These are phyloP conservation scores for Coecobrya sp. DNA, from an alignment of 2,888 invertebrate species.

Conservation along the genomic window DNA sequence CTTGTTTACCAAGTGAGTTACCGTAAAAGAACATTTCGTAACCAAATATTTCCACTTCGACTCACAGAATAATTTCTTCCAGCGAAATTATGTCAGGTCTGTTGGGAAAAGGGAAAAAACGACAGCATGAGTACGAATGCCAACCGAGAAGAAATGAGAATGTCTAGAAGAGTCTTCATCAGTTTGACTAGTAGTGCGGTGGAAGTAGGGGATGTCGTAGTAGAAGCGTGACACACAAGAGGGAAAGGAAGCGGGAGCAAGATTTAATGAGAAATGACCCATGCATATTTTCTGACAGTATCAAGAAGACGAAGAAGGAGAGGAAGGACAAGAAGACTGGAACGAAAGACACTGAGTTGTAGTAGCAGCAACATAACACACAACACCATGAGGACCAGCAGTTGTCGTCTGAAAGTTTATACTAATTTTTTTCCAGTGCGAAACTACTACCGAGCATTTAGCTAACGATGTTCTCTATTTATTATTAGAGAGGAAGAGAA, in stretches of 20 bases:
- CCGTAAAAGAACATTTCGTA: neutral
- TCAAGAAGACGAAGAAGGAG: constrained; percentile 29
- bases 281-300: constrained; percentile 57
- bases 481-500: constrained; percentile 12
- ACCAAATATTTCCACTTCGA: neutral
- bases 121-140: neutral
- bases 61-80: neutral
- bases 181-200: neutral
- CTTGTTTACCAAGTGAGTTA: neutral
- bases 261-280: constrained; percentile 63
- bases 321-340: constrained; percentile 2
- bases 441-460: neutral
- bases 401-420: constrained; percentile 10
- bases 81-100: constrained; percentile 12
- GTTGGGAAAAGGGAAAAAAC: constrained; percentile 3
- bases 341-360: neutral
- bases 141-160: neutral
- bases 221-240: neutral
- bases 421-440: constrained; percentile 6
- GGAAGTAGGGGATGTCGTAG: neutral
- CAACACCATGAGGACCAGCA: neutral
- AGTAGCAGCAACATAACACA: neutral
- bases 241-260: constrained; percentile 21
- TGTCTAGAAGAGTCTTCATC: neutral
- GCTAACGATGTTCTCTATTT: constrained; percentile 29